Conservation (phyloP, 2,888 invertebrate species). For the Arge pagana region DNA sequence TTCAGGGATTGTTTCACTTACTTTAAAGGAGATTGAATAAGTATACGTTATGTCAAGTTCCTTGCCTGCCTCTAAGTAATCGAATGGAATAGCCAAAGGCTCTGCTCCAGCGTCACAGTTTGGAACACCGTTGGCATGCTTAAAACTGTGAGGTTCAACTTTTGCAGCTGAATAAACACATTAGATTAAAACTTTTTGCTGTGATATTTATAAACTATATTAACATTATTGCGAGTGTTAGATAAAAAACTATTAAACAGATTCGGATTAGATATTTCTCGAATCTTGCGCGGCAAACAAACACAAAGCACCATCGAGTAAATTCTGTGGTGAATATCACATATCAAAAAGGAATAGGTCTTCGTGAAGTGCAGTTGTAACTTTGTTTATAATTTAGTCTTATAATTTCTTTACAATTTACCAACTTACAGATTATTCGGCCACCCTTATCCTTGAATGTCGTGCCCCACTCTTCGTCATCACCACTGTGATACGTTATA, state of each 20-base stretch:
- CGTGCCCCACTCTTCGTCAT: conserved; percentile 84
- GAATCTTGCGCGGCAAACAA: too few species aligned
- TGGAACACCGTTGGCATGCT: conserved; percentile 51
- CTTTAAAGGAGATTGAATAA: conserved; percentile 82
- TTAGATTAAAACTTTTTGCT: conserved; percentile 37
- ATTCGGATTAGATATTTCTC: too few species aligned
- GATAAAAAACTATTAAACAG: too few species aligned
- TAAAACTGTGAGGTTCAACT: conserved; percentile 61
- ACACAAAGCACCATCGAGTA: too few species aligned
- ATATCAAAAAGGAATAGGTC: too few species aligned
- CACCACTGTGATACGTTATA: conserved; percentile 92
- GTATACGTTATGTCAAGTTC: conserved; percentile 77
- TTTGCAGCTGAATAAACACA: conserved; percentile 59
- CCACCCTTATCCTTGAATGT: conserved; percentile 79
- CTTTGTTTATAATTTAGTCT: too few species aligned
- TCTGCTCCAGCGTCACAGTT: conserved; percentile 58
- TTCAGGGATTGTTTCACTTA: too few species aligned
- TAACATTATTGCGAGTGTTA: conserved; percentile 63
- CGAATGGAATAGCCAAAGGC: conserved; percentile 74
- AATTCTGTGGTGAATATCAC: too few species aligned
- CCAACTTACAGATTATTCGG: conserved; percentile 71
- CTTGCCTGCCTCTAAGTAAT: conserved; percentile 58
- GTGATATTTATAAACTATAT: conserved; percentile 30
- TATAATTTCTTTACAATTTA: too few species aligned
- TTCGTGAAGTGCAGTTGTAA: too few species aligned